Evolutionary conservation across 64 coral and sea anemone species (phyloP).

Genomic region (Dendrophyllia cribrosa): DNA sequence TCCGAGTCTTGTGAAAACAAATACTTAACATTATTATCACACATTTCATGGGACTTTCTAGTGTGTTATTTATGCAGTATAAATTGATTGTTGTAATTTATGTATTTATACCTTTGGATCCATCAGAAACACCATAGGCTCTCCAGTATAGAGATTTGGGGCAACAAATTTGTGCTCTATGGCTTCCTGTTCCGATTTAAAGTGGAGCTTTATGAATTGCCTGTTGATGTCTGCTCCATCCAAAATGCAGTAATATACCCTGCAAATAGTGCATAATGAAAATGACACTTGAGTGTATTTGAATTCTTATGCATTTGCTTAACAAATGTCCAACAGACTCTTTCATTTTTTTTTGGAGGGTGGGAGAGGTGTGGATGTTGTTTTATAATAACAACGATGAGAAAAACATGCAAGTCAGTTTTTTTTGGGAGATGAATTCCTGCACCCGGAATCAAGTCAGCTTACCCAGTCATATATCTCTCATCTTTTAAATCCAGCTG

Average conservation of each 20-base stretch:
- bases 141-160: not conserved
- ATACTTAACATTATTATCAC: not conserved
- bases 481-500: not conserved
- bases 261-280: not conserved
- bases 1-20: too few species aligned
- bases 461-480: not conserved
- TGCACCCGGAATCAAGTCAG: too few species aligned
- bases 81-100: too few species aligned
- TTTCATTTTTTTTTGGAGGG: too few species aligned
- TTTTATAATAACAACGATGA: too few species aligned
- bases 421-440: too few species aligned
- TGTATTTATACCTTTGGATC: conserved; percentile 22
- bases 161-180: conserved; percentile 6
- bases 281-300: too few species aligned
- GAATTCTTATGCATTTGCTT: too few species aligned
- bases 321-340: too few species aligned
- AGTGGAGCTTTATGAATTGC: conserved; percentile 44
- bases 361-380: too few species aligned
- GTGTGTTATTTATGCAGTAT: too few species aligned
- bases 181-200: not conserved
- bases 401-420: too few species aligned
- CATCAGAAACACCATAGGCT: conserved; percentile 36
- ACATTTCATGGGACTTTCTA: not conserved
- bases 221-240: conserved; percentile 38
- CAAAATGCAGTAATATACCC: conserved; percentile 36